Conservation (phyloP, 2,797 vertebrate species). For the Anguilla megastoma region DNA sequence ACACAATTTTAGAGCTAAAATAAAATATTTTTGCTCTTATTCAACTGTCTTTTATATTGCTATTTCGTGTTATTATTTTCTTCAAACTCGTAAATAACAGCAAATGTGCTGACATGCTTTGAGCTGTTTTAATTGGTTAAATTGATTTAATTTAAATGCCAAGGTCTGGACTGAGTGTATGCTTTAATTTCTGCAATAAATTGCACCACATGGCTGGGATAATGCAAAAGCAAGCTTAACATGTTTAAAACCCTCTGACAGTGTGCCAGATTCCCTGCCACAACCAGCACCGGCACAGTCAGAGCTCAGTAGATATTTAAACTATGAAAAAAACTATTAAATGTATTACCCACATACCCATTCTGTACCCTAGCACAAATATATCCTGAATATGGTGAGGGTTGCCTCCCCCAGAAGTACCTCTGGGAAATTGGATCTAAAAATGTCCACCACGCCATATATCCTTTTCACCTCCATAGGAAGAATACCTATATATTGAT, state of each 20-base stretch:
- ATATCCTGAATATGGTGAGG: not conserved
- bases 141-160: not conserved
- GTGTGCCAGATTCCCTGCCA: too few relatives aligned
- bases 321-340: too few relatives aligned
- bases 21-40: too few relatives aligned
- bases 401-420: not conserved
- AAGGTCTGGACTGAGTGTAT: not conserved
- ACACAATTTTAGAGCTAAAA: too few relatives aligned
- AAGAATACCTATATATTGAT: not conserved
- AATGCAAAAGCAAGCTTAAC: not conserved
- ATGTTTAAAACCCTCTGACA: too few relatives aligned
- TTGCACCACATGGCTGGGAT: not conserved
- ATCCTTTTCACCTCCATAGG: not conserved
- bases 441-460: not conserved
- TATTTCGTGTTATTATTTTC: too few relatives aligned
- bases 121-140: not conserved
- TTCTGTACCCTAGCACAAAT: not conserved
- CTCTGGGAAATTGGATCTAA: not conserved
- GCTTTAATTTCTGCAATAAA: not conserved
- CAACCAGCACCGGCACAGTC: too few relatives aligned
- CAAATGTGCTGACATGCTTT: too few relatives aligned
- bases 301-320: too few relatives aligned
- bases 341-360: too few relatives aligned
- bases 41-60: too few relatives aligned
- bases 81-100: too few relatives aligned